These are phyloP conservation scores for Elephantulus edwardii DNA, from an alignment of 2,113 vertebrate genomes.

Conservation along the genomic window DNA sequence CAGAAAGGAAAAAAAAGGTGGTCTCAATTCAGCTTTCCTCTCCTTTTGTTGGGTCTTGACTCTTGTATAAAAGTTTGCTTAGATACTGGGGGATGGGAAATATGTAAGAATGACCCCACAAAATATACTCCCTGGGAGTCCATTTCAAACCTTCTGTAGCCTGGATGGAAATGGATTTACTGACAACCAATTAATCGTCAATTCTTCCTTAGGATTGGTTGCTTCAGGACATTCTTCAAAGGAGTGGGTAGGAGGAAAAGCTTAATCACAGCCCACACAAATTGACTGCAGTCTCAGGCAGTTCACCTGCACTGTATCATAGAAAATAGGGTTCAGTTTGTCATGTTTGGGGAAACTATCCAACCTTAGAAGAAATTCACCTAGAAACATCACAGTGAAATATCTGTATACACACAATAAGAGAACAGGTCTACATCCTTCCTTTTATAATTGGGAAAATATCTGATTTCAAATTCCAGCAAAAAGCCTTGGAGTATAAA, in stretches of 20 bases:
- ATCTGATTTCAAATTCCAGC: slow-evolving; percentile 21
- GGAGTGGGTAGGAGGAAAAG: not conserved
- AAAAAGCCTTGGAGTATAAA: slow-evolving; percentile 9
- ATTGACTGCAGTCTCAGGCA: not conserved
- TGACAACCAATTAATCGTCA: slow-evolving; percentile 10
- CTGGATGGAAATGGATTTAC: slow-evolving; percentile 16
- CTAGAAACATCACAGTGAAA: not conserved
- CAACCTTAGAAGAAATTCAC: not conserved
- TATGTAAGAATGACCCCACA: not conserved
- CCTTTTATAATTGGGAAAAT: not conserved
- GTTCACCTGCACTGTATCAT: not conserved
- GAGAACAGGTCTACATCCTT: not conserved
- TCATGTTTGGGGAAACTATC: not conserved
- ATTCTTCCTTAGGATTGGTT: not conserved
- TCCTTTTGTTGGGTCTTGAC: slow-evolving; percentile 23
- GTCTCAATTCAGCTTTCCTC: not conserved
- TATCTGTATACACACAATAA: not conserved
- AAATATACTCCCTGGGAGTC: not conserved
- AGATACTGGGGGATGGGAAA: not conserved
- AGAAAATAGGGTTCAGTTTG: not conserved
- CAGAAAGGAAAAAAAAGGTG: not conserved
- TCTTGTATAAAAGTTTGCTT: not conserved
- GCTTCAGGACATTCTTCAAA: slow-evolving; percentile 1
- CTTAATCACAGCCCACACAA: slow-evolving; percentile 44
- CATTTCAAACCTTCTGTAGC: not conserved